Evolutionary conservation across 2,113 vertebrate genomes (phyloP).

Genomic region (Corythoichthys haematopterus): DNA sequence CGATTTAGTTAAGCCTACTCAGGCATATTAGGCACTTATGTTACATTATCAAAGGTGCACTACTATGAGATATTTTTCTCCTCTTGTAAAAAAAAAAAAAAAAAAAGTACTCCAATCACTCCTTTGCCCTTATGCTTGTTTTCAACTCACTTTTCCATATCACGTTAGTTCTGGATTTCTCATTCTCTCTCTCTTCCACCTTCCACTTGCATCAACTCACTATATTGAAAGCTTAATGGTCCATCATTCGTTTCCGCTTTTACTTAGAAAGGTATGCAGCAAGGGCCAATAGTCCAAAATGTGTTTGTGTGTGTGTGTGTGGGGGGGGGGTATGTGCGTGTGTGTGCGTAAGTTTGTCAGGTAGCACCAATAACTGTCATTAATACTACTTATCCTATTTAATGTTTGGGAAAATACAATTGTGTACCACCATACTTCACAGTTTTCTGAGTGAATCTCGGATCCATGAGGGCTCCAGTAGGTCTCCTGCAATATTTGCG

Average conservation of each 20-base stretch:
- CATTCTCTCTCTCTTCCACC: conserved; percentile 26
- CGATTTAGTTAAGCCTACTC: no score
- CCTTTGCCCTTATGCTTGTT: no score
- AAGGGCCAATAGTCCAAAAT: neutral
- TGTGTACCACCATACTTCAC: neutral
- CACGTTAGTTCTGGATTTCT: conserved; percentile 33
- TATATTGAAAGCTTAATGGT: conserved; percentile 43
- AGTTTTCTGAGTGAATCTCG: no score
- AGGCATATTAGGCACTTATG: no score
- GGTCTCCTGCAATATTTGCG: no score
- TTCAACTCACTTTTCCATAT: neutral
- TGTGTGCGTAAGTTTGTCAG: neutral
- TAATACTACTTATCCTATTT: no score
- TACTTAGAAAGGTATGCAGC: neutral
- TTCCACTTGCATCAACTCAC: conserved; percentile 48
- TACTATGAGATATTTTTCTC: no score
- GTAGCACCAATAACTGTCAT: neutral
- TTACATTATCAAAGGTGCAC: no score
- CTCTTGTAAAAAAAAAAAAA: no score
- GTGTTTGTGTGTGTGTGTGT: neutral
- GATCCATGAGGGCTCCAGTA: no score
- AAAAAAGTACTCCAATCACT: no score
- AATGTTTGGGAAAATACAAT: neutral
- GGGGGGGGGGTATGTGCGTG: rapidly evolving
- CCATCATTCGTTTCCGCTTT: neutral